Evolutionary conservation across 2,888 invertebrate genomes (phyloP), one percentile per base, ranked within the genome.

Genomic region (Callosobruchus maculatus): DNA sequence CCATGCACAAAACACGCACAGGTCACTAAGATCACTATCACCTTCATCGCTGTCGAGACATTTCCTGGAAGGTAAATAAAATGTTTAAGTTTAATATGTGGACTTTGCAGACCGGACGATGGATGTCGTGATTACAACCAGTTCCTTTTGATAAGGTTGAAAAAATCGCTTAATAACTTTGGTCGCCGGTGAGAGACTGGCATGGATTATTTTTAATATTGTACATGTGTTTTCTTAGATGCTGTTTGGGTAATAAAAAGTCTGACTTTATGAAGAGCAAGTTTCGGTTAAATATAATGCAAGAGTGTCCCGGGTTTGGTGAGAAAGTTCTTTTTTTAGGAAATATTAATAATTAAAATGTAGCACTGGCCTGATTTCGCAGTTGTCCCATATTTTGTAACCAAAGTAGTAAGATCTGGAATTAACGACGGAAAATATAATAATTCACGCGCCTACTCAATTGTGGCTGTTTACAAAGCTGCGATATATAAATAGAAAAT

Each of bases 71-170:
- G 21, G 72, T 21, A 70, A 22, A 30, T 21, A 9, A 67, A 30
- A 70, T 21, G 26, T 26, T 70, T 70, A 69, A 20, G 20, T 22
- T 67, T 66, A 20, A n/a, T n/a, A n/a, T n/a, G n/a, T n/a, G n/a
- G 71, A 31, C 13, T 71, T 3, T 21, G 9, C 20, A 5, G 18
- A 21, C 67, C n/a, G 70, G 74, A 71, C 26, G 69, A 68, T 31
- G 70, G 72, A 72, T 22, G 30, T 73, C 72, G 67, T 71, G 70
- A 70, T 67, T 70, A 68, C 72, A 22, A 22, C 68, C 68, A 73
- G 73, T 76, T 76, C 72, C 73, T 49, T 49, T 49, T 13, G 49
- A 49, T 49, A 49, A 49, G 13, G 1, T 49, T 13, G 49, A 49
- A 49, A 49, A 49, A 49, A 13, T 49, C 49, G 13, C 2, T 13